Base-by-base conservation (phyloP, 2,113 vertebrate genomes). In the Rhea americana region DNA sequence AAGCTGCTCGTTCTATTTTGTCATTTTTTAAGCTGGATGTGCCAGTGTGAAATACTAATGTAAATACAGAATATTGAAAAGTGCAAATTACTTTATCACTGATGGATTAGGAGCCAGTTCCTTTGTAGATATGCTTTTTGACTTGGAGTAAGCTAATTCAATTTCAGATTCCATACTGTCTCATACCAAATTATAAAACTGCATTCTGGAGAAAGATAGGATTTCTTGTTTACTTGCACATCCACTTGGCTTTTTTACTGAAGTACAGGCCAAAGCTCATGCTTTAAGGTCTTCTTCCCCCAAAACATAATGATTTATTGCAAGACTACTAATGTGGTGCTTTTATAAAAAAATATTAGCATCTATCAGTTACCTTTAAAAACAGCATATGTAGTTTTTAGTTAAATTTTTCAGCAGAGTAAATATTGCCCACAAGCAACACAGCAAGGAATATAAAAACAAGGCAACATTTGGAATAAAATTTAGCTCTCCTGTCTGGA, bases 41-140 rank as follows among this genome's bases (percentile, higher is more conserved):
- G n/a, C 65, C 71, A 91, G 14, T 50, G 11, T 94, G 71, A 96
- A 96, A 90, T 76, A 72, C 22, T 92, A 93, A 92, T 78, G 3
- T 88, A 91, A 94, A 90, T 70, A 89, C n/a, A 73, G 9, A 77
- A 18, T 65, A 92, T n/a, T 93, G 80, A 91, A 96, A 96, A 96
- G 12, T 67, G 73, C 37, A 91, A 86, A 92, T 85, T 89, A 62
- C 61, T 55, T 92, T 94, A 90, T 30, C 50, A 74, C 59, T 81
- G 48, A 89, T 92, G 21, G 51, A 90, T 93, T 88, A 91, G 48
- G 48, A 89, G 10, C 32, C 68, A 92, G 1, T 6, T 88, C 5
- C 28, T 82, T 63, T 48, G 91, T 43, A 87, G 55, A 86, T 43
- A 26, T 74, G 7, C 8, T 48, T 77, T 30, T 55, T 77, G 15